Conservation (phyloP, 2,113 vertebrate species). For the Pterocles gutturalis region DNA sequence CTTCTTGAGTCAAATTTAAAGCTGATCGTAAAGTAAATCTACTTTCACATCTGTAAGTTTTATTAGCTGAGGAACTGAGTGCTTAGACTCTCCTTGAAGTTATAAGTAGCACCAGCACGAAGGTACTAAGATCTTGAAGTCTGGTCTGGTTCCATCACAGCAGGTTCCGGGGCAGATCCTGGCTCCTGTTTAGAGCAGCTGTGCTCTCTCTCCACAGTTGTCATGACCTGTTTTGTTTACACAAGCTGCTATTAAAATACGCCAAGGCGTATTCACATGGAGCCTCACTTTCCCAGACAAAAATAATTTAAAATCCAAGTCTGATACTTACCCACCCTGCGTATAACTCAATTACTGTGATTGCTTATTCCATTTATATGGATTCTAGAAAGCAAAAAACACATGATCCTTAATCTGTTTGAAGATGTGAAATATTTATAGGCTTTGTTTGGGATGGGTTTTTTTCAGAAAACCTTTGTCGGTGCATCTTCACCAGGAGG, state of each 20-base stretch:
- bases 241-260: slow-evolving; percentile 30
- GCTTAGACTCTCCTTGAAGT: neutral
- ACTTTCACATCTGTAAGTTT: neutral
- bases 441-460: neutral
- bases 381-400: neutral
- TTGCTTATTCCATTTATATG: neutral
- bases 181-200: neutral
- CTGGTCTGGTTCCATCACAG: neutral
- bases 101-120: neutral
- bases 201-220: neutral
- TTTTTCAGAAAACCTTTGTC: neutral
- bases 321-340: neutral
- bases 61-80: neutral
- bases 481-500: neutral
- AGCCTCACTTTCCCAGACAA: neutral
- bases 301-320: neutral
- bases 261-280: neutral
- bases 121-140: neutral
- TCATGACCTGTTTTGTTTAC: slow-evolving; percentile 1
- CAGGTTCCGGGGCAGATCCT: neutral
- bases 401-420: neutral
- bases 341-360: neutral
- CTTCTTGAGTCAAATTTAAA: neutral
- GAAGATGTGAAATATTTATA: neutral
- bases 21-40: neutral